phyloP scores from a whole-genome alignment of 92 coral and sea anemone genomes.

The Parazoanthus darwini region DNA sequence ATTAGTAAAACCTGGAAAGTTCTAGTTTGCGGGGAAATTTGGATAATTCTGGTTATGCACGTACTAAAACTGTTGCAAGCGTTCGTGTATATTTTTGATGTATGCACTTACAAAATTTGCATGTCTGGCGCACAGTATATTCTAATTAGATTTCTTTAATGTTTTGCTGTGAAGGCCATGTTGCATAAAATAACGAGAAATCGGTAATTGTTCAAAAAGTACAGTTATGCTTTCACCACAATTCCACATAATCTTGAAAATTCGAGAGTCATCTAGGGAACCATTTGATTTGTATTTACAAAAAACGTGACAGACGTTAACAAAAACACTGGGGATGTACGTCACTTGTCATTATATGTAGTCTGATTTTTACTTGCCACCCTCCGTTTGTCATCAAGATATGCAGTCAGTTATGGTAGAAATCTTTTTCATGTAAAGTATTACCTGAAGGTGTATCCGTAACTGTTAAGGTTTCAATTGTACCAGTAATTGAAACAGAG shows the following conservation, averaged over 20 bases:
- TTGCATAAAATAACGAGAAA: not conserved
- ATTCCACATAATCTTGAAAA: too few species aligned
- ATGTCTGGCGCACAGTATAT: not conserved
- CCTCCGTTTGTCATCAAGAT: not conserved
- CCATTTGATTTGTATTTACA: not conserved
- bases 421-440: not conserved
- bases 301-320: not conserved
- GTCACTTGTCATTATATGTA: not conserved
- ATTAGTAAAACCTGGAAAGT: too few species aligned
- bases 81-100: too few species aligned
- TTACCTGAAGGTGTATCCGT: not conserved
- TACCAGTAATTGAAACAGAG: not conserved
- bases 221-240: not conserved
- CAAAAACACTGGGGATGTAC: not conserved
- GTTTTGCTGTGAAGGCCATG: not conserved
- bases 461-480: not conserved
- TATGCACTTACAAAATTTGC: not conserved
- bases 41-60: not conserved
- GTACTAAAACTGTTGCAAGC: not conserved
- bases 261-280: not conserved
- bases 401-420: not conserved
- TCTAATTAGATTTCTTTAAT: too few species aligned
- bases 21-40: too few species aligned
- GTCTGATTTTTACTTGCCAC: not conserved
- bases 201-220: too few species aligned